Evolutionary conservation across 2,888 invertebrate species (phyloP).

Genomic region (Drosophila anomalata): DNA sequence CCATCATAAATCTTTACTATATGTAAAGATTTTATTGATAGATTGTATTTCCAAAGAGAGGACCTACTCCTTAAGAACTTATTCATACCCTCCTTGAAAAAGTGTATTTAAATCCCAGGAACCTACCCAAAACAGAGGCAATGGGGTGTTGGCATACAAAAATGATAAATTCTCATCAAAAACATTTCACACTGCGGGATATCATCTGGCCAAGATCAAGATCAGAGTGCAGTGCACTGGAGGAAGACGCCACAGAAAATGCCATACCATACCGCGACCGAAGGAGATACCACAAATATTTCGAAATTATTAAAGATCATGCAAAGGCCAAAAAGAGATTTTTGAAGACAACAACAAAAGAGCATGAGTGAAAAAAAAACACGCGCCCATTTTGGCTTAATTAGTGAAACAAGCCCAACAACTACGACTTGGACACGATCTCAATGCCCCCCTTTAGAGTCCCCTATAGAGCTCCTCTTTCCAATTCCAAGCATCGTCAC

Average conservation of each 20-base stretch:
- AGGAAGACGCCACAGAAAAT: constrained; percentile 25
- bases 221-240: constrained; percentile 31
- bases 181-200: constrained; percentile 76
- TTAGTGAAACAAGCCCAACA: constrained; percentile 71
- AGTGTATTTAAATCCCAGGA: constrained; percentile 16
- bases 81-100: background rate
- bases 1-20: background rate
- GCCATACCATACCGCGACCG: constrained; percentile 6
- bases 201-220: constrained; percentile 63
- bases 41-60: background rate
- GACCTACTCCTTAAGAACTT: background rate
- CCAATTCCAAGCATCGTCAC: background rate
- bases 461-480: background rate
- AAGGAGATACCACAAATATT: constrained; percentile 67
- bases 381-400: constrained; percentile 75
- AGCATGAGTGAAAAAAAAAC: constrained; percentile 46
- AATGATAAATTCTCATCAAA: constrained; percentile 80
- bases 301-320: constrained; percentile 77
- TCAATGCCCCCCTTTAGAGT: constrained; percentile 1
- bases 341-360: constrained; percentile 2
- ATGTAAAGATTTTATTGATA: background rate
- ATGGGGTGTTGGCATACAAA: constrained; percentile 48
- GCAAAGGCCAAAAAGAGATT: constrained; percentile 55
- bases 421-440: constrained; percentile 38
- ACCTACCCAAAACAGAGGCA: constrained; percentile 27